Evolutionary conservation across 2,797 vertebrate genomes (phyloP).

Genomic region (Fistularia tabacaria): DNA sequence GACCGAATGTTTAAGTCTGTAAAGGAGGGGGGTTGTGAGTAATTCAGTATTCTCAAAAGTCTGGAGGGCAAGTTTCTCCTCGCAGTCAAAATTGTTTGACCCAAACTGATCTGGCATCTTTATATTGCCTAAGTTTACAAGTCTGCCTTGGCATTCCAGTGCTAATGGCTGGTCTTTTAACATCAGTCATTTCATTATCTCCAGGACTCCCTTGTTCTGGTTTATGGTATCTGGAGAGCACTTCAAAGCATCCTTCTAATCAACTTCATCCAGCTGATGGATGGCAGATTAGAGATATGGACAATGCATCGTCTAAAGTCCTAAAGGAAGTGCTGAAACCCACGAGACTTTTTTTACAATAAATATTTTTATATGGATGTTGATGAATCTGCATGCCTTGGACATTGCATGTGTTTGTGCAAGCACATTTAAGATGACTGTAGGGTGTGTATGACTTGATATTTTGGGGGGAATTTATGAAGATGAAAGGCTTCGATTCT

Average conservation of each 20-base stretch:
- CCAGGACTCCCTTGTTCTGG: constrained; percentile 40
- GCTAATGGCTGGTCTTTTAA: constrained; percentile 51
- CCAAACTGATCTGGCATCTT: background rate
- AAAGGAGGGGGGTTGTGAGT: too few relatives aligned
- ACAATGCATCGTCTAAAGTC: constrained; percentile 3
- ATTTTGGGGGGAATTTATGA: constrained; percentile 14
- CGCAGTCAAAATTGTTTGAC: constrained; percentile 25
- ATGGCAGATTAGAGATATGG: constrained; percentile 40
- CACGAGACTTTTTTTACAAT: constrained; percentile 9
- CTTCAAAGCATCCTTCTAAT: constrained; percentile 50
- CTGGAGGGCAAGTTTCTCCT: background rate
- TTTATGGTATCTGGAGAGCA: constrained; percentile 44
- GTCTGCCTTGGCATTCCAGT: constrained; percentile 40
- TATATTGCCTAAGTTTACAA: constrained; percentile 14
- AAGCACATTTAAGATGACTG: constrained; percentile 3
- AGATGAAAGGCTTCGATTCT: constrained; percentile 32
- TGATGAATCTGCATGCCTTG: constrained; percentile 8
- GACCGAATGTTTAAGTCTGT: too few relatives aligned
- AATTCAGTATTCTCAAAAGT: too few relatives aligned
- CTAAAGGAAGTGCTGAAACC: constrained; percentile 16
- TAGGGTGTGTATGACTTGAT: background rate
- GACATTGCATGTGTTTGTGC: constrained; percentile 1
- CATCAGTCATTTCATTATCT: constrained; percentile 60
- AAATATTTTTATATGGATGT: constrained; percentile 14
- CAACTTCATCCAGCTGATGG: constrained; percentile 38